These are phyloP conservation scores for Trichechus manatus DNA, from an alignment of 2,113 vertebrate species.

Conservation along the genomic window DNA sequence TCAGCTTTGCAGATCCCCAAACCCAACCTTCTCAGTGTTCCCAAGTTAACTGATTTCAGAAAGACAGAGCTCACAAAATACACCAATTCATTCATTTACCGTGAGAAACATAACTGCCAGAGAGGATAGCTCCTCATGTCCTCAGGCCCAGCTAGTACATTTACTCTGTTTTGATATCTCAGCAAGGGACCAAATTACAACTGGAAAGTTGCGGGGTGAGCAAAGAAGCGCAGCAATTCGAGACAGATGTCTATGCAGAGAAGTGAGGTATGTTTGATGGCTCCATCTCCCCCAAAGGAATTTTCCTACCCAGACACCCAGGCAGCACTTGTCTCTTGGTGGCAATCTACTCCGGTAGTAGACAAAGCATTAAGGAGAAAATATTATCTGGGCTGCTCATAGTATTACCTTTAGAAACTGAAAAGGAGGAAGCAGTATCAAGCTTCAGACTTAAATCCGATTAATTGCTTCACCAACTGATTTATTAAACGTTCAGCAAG, in stretches of 20 bases:
- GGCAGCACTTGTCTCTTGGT: background rate
- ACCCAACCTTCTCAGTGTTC: background rate
- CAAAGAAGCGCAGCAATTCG: background rate
- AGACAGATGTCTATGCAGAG: background rate
- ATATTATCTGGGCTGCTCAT: background rate
- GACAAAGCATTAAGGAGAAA: slow-evolving; percentile 20
- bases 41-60: slow-evolving; percentile 33
- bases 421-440: background rate
- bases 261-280: background rate
- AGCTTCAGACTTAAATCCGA: slow-evolving; percentile 13
- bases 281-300: background rate
- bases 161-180: slow-evolving; percentile 42
- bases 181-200: background rate
- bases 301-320: background rate
- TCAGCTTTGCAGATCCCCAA: background rate
- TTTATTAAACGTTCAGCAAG: slow-evolving; percentile 1
- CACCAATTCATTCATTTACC: slow-evolving; percentile 56
- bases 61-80: slow-evolving; percentile 59
- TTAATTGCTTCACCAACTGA: background rate
- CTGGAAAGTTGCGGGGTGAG: background rate
- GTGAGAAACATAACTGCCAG: slow-evolving; percentile 2
- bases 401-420: background rate
- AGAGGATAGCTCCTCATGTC: background rate
- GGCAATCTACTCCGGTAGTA: background rate
- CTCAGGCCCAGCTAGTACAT: background rate